These are phyloP conservation scores for Spheniscus mendiculus DNA, from an alignment of 2,113 vertebrate species.

Conservation along the genomic window DNA sequence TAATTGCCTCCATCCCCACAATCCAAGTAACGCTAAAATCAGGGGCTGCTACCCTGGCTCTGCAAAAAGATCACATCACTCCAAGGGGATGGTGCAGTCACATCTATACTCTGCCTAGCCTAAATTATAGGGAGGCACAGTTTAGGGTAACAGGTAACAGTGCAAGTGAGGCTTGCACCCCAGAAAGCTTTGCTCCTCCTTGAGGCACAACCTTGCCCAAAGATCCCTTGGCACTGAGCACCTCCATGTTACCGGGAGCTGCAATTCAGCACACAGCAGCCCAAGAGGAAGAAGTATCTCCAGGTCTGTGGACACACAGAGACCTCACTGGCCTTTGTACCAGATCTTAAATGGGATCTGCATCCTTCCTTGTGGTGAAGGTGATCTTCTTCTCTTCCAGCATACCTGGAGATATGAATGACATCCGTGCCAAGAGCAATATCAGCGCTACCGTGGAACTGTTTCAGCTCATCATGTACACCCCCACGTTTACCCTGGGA, in stretches of 20 bases:
- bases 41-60: not conserved
- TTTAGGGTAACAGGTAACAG: not conserved
- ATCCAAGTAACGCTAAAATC: not conserved
- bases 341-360: not conserved
- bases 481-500: conserved; percentile 65
- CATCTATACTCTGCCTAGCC: not conserved
- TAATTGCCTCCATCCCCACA: not conserved
- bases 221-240: no score
- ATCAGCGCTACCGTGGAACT: not conserved
- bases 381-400: conserved; percentile 1
- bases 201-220: not conserved
- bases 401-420: not conserved
- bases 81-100: not conserved
- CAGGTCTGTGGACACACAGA: not conserved
- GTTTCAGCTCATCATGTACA: conserved; percentile 70
- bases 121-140: not conserved
- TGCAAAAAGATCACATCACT: not conserved
- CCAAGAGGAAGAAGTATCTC: not conserved
- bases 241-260: not conserved
- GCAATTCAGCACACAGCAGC: not conserved
- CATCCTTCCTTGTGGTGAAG: not conserved
- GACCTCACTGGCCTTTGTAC: not conserved
- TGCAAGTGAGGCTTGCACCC: not conserved
- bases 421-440: not conserved
- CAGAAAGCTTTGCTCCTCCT: not conserved